These are phyloP conservation scores for Pseudomugil tenellus DNA, from an alignment of 2,797 vertebrate genomes.

Conservation along the genomic window DNA sequence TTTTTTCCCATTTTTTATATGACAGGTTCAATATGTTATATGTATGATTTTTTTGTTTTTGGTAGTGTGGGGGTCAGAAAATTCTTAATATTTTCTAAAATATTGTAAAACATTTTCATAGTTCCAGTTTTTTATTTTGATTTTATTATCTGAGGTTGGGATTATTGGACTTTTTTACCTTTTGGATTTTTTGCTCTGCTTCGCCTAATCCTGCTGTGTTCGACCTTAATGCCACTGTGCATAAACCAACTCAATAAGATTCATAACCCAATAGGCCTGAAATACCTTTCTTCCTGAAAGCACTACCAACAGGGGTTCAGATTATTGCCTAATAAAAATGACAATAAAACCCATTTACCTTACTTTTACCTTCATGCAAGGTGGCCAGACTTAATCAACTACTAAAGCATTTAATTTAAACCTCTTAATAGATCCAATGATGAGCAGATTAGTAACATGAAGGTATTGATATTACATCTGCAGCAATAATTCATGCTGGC, in stretches of 20 bases:
- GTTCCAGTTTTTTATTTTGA: neutral
- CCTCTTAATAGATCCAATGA: slow-evolving; percentile 1
- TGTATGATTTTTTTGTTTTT: neutral
- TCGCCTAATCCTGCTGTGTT: neutral
- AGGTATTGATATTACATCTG: neutral
- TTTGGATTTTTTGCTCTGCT: neutral
- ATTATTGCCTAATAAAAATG: slow-evolving; percentile 10
- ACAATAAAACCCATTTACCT: too few species aligned
- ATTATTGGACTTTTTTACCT: neutral
- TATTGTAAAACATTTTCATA: neutral
- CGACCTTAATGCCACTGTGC: neutral
- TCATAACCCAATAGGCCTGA: neutral
- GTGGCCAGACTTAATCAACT: neutral
- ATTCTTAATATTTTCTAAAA: neutral
- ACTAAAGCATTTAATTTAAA: slow-evolving; percentile 1
- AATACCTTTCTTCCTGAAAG: neutral
- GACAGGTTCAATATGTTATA: too few species aligned
- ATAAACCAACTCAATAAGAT: neutral
- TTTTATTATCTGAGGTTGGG: neutral
- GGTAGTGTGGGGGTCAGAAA: neutral
- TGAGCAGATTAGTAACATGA: slow-evolving; percentile 4
- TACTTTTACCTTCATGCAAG: slow-evolving; percentile 1
- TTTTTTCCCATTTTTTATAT: neutral
- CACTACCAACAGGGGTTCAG: slow-evolving; percentile 2
- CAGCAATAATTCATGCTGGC: slow-evolving; percentile 11